Conservation (phyloP, 2,888 invertebrate species). For the Rhopalosiphum nymphaeae region DNA sequence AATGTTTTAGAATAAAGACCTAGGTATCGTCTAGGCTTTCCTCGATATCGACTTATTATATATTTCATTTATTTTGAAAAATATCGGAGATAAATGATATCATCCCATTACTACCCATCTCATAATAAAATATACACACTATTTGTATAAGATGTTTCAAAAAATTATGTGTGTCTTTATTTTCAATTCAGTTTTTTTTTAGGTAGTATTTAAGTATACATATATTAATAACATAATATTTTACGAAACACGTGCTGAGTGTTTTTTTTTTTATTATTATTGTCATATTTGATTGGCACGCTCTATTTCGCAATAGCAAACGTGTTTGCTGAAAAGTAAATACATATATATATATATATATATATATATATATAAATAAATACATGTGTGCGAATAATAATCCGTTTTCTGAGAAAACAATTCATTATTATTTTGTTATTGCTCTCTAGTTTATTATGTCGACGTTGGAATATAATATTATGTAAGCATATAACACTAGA, state of each 20-base stretch:
- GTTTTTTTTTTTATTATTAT: not conserved
- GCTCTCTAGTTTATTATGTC: not conserved
- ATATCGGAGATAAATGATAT: no score
- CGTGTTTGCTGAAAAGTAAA: not conserved
- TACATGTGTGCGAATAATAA: not conserved
- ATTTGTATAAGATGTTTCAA: no score
- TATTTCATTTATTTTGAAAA: no score
- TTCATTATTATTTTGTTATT: conserved; percentile 2
- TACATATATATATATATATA: not conserved
- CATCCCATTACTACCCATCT: no score
- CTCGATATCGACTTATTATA: no score
- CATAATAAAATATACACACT: no score
- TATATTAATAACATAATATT: not conserved
- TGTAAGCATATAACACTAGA: not conserved
- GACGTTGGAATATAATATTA: not conserved
- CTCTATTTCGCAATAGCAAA: not conserved
- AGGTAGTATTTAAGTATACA: no score
- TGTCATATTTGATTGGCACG: not conserved
- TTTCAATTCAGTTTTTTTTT: no score
- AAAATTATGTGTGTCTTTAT: no score
- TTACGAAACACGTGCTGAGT: not conserved
- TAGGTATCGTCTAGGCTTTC: no score
- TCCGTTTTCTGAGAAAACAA: not conserved
- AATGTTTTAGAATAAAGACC: not conserved
- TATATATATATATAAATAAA: not conserved